Percentiles rank a stretch among this genome's conserved stretches.
Conservation (phyloP, 1,140 invertebrate species). For the Drosophila azteca region DNA sequence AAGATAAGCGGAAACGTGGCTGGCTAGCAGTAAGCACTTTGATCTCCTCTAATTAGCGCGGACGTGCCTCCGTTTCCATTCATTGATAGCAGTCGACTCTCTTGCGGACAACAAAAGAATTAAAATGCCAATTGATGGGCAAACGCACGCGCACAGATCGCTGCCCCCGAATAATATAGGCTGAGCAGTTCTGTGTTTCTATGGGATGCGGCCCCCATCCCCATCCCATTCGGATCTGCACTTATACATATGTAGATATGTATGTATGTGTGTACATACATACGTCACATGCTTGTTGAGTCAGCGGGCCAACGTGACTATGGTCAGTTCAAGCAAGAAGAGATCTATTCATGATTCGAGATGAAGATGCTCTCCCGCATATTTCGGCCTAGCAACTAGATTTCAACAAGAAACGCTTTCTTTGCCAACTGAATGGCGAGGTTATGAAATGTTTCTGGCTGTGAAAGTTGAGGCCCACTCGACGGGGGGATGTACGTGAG, state of each 20-base stretch:
- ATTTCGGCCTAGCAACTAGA: conserved; percentile 59
- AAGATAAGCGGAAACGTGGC: conserved; percentile 62
- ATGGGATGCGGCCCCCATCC: not conserved
- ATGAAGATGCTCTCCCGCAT: not conserved
- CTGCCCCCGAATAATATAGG: conserved; percentile 7
- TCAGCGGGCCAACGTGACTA: conserved; percentile 52
- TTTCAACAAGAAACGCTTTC: not conserved
- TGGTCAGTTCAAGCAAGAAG: conserved; percentile 62
- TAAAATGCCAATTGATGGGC: conserved; percentile 57
- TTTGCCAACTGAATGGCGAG: not conserved
- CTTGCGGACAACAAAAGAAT: conserved; percentile 67
- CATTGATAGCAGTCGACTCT: conserved; percentile 37
- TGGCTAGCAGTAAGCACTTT: conserved; percentile 31
- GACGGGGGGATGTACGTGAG: conserved; percentile 25
- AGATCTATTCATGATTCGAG: conserved; percentile 23
- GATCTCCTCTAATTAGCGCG: conserved; percentile 57
- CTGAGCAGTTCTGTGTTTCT: too few relatives aligned
- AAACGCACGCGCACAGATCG: conserved; percentile 51
- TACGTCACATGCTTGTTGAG: conserved; percentile 39
- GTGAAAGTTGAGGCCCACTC: conserved; percentile 33
- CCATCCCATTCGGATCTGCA: conserved; percentile 4
- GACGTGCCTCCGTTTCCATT: conserved; percentile 69
- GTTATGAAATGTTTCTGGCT: conserved; percentile 38
- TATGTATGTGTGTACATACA: too few relatives aligned
- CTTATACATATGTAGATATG: too few relatives aligned